A percentile compares a stretch with the other conserved stretches of the same genome.
These are phyloP conservation scores for Melanargia galathea DNA, from an alignment of 2,888 invertebrate species.

Conservation along the genomic window DNA sequence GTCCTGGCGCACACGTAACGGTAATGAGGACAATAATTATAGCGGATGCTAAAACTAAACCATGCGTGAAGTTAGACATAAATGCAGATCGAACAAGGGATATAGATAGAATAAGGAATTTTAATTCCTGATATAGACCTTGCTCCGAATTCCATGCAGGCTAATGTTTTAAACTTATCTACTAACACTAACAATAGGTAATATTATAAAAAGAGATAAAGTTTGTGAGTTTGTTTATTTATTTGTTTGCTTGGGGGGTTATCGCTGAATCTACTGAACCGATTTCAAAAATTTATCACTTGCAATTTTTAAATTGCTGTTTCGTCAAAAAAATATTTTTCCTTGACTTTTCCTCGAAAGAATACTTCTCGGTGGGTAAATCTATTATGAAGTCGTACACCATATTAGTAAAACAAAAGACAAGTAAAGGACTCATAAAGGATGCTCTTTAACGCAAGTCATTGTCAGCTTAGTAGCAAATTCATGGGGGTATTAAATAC, in stretches of 20 bases:
- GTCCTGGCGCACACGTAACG: slow-evolving; percentile 33
- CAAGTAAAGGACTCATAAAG: not conserved
- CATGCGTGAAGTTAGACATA: slow-evolving; percentile 31
- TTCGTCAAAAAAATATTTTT: not conserved
- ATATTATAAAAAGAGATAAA: not conserved
- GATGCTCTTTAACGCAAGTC: slow-evolving; percentile 2
- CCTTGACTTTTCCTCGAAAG: not conserved
- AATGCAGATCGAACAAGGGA: slow-evolving; percentile 14
- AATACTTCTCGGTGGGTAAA: not conserved
- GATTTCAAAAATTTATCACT: too few species aligned
- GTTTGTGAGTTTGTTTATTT: too few species aligned
- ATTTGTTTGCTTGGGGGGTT: not conserved
- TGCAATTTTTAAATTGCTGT: too few species aligned
- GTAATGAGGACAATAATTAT: slow-evolving; percentile 38
- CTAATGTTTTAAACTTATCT: too few species aligned
- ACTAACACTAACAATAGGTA: too few species aligned
- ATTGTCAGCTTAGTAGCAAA: not conserved
- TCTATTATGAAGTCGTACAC: not conserved
- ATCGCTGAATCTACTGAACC: too few species aligned
- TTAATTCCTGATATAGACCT: not conserved
- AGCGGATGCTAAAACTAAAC: slow-evolving; percentile 36
- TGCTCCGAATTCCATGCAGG: not conserved
- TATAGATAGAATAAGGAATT: slow-evolving; percentile 14
- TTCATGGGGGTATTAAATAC: too few species aligned
- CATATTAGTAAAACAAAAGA: not conserved